phyloP scores from a whole-genome alignment of 2,113 vertebrate species.

The Calonectris borealis region DNA sequence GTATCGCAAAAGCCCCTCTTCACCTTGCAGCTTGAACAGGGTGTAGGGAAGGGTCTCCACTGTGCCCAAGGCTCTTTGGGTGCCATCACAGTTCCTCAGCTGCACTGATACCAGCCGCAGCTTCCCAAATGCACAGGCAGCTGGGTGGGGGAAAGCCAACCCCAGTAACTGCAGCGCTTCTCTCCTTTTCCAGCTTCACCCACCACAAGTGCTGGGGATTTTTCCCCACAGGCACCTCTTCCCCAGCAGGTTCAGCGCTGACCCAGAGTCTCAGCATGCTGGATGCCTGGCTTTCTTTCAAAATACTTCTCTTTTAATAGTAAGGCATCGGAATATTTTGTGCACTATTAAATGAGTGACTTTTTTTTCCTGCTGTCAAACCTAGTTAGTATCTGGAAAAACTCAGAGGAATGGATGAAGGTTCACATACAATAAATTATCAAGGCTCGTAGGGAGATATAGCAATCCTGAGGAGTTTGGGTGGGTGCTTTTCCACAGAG shows the following conservation, averaged over 20 bases:
- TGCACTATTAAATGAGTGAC: neutral
- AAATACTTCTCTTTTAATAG: neutral
- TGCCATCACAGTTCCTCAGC: neutral
- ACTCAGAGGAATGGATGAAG: neutral
- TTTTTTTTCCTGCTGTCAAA: neutral
- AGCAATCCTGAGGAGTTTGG: neutral
- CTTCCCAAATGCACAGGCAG: neutral
- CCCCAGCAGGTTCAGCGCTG: neutral
- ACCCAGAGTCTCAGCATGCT: neutral
- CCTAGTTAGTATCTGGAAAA: neutral
- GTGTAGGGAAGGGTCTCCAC: neutral
- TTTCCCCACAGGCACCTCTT: neutral
- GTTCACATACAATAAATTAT: neutral
- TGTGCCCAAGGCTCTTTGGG: neutral
- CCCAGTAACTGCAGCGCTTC: neutral
- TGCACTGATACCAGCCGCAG: neutral
- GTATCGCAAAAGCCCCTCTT: neutral
- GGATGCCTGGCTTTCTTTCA: neutral
- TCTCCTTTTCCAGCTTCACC: neutral
- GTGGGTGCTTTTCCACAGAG: neutral
- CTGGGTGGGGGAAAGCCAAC: neutral
- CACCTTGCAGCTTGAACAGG: neutral
- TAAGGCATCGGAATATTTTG: neutral
- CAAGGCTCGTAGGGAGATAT: fast-evolving
- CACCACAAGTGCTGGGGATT: neutral